Conservation (phyloP, 2,113 vertebrate species). For the cattle (Bos taurus) region ARS-UCD2.0 NC_037357.1:111849501-111850000, state of each 20-base stretch:
- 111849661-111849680: background rate
- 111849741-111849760: background rate
- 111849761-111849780: background rate
- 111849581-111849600: background rate
- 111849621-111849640: background rate
- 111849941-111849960: background rate
- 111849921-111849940: background rate
- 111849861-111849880: background rate
- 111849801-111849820: background rate
- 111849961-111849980: background rate
- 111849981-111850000: background rate
- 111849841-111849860: background rate
- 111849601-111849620: background rate
- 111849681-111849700: background rate
- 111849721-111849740: background rate
- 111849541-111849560: slow-evolving; percentile 11
- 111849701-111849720: background rate
- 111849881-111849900: background rate
- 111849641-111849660: background rate
- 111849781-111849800: background rate
- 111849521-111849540: background rate
- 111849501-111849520: background rate
- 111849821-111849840: background rate
- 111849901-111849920: background rate
- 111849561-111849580: slow-evolving; percentile 24